These are phyloP conservation scores for Lepidocyrtoides sp. DNA, from an alignment of 2,888 invertebrate species.

Conservation along the genomic window DNA sequence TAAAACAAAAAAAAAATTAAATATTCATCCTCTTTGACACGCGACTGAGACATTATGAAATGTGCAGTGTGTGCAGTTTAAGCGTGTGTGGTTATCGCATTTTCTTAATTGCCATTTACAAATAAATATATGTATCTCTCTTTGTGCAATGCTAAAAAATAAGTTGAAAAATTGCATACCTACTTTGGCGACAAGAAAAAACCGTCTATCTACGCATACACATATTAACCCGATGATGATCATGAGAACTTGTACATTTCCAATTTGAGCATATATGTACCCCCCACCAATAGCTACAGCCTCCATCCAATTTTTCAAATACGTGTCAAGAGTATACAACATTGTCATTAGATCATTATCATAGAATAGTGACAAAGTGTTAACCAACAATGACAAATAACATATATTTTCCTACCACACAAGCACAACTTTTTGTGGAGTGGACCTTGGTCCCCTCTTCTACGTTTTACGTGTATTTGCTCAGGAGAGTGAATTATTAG, in stretches of 20 bases:
- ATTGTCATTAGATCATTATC: not conserved
- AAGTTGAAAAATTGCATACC: too few relatives aligned
- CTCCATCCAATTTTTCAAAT: too few relatives aligned
- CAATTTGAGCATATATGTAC: too few relatives aligned
- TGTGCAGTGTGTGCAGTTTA: not conserved
- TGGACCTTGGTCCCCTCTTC: conserved; percentile 28
- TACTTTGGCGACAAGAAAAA: too few relatives aligned
- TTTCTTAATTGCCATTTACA: not conserved
- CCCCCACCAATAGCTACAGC: too few relatives aligned
- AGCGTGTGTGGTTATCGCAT: not conserved
- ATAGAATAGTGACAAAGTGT: conserved; percentile 30
- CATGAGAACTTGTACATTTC: too few relatives aligned
- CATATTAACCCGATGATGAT: too few relatives aligned
- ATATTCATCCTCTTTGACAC: not conserved
- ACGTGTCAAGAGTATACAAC: not conserved
- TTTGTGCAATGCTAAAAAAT: too few relatives aligned
- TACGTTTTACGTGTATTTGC: not conserved
- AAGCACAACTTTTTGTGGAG: not conserved
- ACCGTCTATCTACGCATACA: too few relatives aligned
- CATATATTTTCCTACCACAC: conserved; percentile 21
- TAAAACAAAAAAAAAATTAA: not conserved
- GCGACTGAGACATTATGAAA: not conserved
- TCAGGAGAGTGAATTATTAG: conserved; percentile 5
- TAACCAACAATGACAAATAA: conserved; percentile 40
- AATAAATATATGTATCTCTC: too few relatives aligned